Conservation (phyloP, 2,113 vertebrate species). For the Nibea albiflora region DNA sequence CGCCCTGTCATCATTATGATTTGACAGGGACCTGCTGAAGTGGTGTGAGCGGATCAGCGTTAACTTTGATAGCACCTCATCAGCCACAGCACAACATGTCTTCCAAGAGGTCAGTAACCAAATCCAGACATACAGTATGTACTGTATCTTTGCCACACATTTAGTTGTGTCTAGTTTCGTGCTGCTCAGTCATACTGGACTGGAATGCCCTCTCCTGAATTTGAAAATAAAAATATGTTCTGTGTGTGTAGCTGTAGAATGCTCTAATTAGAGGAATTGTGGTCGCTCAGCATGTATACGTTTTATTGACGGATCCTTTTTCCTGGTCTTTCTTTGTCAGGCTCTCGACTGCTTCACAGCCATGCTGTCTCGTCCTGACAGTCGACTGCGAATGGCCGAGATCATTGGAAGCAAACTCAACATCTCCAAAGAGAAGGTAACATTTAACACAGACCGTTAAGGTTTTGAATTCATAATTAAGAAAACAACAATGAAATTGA, state of each 20-base stretch:
- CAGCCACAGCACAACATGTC: slow-evolving; percentile 88
- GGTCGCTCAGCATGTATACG: background rate
- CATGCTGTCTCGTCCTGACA: slow-evolving; percentile 89
- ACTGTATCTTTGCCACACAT: background rate
- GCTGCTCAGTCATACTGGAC: background rate
- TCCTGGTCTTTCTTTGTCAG: slow-evolving; percentile 69
- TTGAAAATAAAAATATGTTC: background rate
- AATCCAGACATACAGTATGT: slow-evolving; percentile 20
- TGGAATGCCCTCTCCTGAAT: background rate
- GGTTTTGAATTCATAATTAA: background rate
- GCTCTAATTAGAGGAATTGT: background rate
- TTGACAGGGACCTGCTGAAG: slow-evolving; percentile 92
- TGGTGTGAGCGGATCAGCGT: slow-evolving; percentile 94
- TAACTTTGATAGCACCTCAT: slow-evolving; percentile 88
- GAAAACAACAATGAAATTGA: background rate
- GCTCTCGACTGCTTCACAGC: slow-evolving; percentile 98
- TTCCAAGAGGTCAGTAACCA: slow-evolving; percentile 91
- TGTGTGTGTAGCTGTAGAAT: too few relatives aligned
- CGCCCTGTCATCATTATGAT: background rate
- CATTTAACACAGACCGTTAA: too few relatives aligned
- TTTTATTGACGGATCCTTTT: background rate
- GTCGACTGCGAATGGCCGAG: slow-evolving; percentile 90
- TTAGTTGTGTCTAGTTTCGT: too few relatives aligned
- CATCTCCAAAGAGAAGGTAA: slow-evolving; percentile 96
- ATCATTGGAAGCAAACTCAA: slow-evolving; percentile 95